These are phyloP conservation scores for Lapara coniferarum DNA, from an alignment of 2,888 invertebrate genomes.

Conservation along the genomic window DNA sequence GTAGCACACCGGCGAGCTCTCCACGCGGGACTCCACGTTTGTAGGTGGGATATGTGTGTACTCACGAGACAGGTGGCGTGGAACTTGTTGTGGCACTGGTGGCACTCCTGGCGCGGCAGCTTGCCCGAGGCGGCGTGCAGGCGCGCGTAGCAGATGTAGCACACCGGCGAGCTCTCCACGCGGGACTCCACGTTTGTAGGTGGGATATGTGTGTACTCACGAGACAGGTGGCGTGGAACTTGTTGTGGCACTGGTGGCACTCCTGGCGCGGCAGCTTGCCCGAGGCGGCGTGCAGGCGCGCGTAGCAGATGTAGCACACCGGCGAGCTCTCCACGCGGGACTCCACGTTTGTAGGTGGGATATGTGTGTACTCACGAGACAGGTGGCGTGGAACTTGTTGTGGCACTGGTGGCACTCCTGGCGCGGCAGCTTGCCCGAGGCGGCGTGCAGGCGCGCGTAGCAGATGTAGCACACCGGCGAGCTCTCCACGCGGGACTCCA, in stretches of 20 bases:
- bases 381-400: slow-evolving; percentile 97
- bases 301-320: slow-evolving; percentile 98
- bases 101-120: slow-evolving; percentile 93
- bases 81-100: slow-evolving; percentile 97
- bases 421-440: slow-evolving; percentile 92
- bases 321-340: slow-evolving; percentile 95
- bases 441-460: slow-evolving; percentile 93
- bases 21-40: too few species aligned
- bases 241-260: slow-evolving; percentile 96
- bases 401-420: slow-evolving; percentile 94
- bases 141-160: slow-evolving; percentile 97
- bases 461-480: slow-evolving; percentile 98
- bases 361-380: slow-evolving; percentile 87
- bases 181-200: too few species aligned
- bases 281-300: slow-evolving; percentile 91
- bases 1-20: slow-evolving; percentile 96
- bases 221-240: slow-evolving; percentile 96
- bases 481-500: slow-evolving; percentile 94
- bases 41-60: slow-evolving; percentile 7
- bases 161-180: slow-evolving; percentile 96
- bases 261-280: slow-evolving; percentile 92
- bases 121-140: slow-evolving; percentile 92
- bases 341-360: too few species aligned
- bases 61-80: slow-evolving; percentile 96
- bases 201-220: slow-evolving; percentile 80